These are phyloP conservation scores for Oxytorus armatus DNA, from an alignment of 2,888 invertebrate species.

Conservation along the genomic window DNA sequence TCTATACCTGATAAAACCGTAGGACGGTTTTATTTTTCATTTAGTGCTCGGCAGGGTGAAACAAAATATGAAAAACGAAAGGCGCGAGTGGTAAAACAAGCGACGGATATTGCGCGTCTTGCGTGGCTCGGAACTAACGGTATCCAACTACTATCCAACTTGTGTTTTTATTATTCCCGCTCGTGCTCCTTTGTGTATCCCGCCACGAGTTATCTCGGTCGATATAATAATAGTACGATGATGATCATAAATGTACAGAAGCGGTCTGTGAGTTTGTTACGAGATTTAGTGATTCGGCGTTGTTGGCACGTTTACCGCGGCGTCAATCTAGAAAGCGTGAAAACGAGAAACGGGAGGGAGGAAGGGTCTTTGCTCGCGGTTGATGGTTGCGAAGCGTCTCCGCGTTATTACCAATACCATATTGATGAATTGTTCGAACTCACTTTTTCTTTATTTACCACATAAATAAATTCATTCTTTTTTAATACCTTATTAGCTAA, in stretches of 20 bases:
- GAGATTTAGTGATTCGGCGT: constrained; percentile 38
- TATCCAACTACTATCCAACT: constrained; percentile 22
- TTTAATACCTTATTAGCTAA: no score
- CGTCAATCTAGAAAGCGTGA: constrained; percentile 50
- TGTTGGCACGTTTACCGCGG: no score
- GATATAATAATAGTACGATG: constrained; percentile 16
- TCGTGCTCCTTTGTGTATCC: constrained; percentile 19
- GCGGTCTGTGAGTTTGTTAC: constrained; percentile 32
- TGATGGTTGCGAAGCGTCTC: constrained; percentile 12
- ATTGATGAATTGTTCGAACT: background rate
- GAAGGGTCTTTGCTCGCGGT: constrained; percentile 31
- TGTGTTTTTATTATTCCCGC: constrained; percentile 34
- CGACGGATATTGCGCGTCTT: no score
- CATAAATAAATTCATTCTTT: no score
- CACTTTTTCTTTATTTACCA: background rate
- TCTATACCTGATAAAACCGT: no score
- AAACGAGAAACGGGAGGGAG: constrained; percentile 12
- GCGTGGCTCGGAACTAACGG: no score
- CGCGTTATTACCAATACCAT: constrained; percentile 7
- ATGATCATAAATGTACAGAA: constrained; percentile 10
- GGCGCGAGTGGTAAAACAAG: no score
- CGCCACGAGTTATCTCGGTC: constrained; percentile 31
- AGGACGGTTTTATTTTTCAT: no score
- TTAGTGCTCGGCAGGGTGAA: no score
- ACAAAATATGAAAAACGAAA: no score